These are phyloP conservation scores for Argentina silus DNA, from an alignment of 2,797 vertebrate species.

Conservation along the genomic window DNA sequence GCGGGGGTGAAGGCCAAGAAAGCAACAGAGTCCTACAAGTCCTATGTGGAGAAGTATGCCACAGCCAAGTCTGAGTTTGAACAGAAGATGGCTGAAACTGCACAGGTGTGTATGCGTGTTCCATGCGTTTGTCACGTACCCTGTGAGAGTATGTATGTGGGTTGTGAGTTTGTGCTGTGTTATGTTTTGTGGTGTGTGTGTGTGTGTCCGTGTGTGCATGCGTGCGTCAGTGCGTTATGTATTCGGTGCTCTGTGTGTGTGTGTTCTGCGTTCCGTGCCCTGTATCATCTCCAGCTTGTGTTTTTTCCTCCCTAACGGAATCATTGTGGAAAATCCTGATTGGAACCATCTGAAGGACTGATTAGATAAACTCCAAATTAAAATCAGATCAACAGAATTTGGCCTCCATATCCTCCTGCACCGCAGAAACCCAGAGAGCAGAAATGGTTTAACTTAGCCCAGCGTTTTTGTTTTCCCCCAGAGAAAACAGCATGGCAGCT, in stretches of 20 bases:
- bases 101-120: constrained; percentile 80
- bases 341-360: constrained; percentile 72
- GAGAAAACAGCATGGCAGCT: constrained; percentile 51
- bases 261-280: constrained; percentile 37
- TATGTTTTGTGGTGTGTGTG: not conserved
- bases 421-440: constrained; percentile 56
- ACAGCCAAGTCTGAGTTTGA: constrained; percentile 94
- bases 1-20: constrained; percentile 95
- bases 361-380: constrained; percentile 77
- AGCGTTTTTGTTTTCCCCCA: constrained; percentile 12
- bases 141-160: constrained; percentile 35
- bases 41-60: constrained; percentile 95
- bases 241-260: constrained; percentile 40
- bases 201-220: constrained; percentile 16
- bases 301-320: constrained; percentile 63
- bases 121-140: constrained; percentile 2
- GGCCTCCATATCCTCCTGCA: constrained; percentile 54
- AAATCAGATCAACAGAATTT: constrained; percentile 71
- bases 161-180: not conserved
- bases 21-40: constrained; percentile 94
- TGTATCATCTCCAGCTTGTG: constrained; percentile 68
- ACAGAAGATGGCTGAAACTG: constrained; percentile 95
- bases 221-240: constrained; percentile 21
- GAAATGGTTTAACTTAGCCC: constrained; percentile 64
- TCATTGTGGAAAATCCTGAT: constrained; percentile 64